phyloP scores from a whole-genome alignment of 1,140 invertebrate genomes.

The Potamilus streckersoni region DNA sequence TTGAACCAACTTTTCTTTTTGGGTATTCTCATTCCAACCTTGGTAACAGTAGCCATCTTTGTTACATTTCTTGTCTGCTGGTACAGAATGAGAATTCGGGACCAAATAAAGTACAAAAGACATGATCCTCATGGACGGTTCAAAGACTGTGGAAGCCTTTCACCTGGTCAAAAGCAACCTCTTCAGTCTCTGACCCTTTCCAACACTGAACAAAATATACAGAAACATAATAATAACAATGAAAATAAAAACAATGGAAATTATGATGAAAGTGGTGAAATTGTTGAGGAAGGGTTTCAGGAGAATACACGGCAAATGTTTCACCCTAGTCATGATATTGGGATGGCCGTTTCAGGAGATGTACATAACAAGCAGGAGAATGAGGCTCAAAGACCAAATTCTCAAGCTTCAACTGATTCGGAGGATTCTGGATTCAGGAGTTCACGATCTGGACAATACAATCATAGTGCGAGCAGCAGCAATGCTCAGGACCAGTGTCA shows the following conservation, averaged over 20 bases:
- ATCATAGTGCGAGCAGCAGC: slow-evolving; percentile 32
- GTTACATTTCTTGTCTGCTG: slow-evolving; percentile 61
- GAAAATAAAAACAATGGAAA: slow-evolving; percentile 26
- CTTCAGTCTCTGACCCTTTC: no score
- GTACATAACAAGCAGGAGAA: slow-evolving; percentile 1
- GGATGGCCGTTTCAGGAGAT: slow-evolving; percentile 37
- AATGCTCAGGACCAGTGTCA: slow-evolving; percentile 29
- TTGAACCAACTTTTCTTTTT: slow-evolving; percentile 66
- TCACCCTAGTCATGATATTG: slow-evolving; percentile 46
- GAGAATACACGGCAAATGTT: slow-evolving; percentile 29
- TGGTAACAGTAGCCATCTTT: slow-evolving; percentile 68
- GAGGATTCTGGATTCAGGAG: slow-evolving; percentile 56
- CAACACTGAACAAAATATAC: no score
- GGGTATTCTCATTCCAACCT: slow-evolving; percentile 70
- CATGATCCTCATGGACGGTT: slow-evolving; percentile 50
- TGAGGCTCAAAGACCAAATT: slow-evolving; percentile 42
- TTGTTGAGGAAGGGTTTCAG: not conserved
- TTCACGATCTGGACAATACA: slow-evolving; percentile 44
- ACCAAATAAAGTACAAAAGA: slow-evolving; percentile 45
- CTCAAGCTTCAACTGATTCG: slow-evolving; percentile 48
- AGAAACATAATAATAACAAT: slow-evolving; percentile 18
- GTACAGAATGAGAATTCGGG: slow-evolving; percentile 46
- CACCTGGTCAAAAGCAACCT: slow-evolving; percentile 12
- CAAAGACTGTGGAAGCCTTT: slow-evolving; percentile 34
- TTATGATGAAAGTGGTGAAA: slow-evolving; percentile 27